Evolutionary conservation across 1,140 invertebrate species (phyloP), one percentile per base, ranked within the genome.

Genomic region (Procambarus clarkii): DNA sequence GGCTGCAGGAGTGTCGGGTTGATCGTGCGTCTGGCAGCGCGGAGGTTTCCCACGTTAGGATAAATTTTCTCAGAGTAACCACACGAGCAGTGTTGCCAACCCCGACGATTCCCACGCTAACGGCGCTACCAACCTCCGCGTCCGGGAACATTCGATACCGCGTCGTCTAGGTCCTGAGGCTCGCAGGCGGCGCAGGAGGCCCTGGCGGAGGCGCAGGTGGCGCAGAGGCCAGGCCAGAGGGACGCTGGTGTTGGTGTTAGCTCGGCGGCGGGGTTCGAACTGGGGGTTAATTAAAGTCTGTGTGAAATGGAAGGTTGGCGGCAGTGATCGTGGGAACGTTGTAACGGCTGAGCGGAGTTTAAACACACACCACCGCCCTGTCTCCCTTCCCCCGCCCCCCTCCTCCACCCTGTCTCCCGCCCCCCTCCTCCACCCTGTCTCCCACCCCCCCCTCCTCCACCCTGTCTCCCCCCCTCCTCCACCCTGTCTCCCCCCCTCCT

Each of bases 61-160:
- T 69, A 60, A 84, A 84, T 84, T 84, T 84, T 84, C 82, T 84
- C 82, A 84, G 82, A 84, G 82, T 84, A 84, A 71, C 82, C 82
- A 84, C 82, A 84, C 60, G 60, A n/a, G 44, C 82, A 84, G 82
- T n/a, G 82, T 60, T 84, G 82, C 82, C 82, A 84, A 84, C 82
- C 60, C 60, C 58, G 82, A n/a, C 82, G 82, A 84, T 84, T 84
- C 82, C 82, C 82, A 84, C 82, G 82, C 82, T 84, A 69, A 84
- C 58, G 58, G 82, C 34, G 58, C 58, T 71, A 46, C 58, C 82
- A 69, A 84, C 58, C 82, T 69, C 15, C 48, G 11, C 34, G 50
- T 83, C 54, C 78, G 78, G 78, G 78, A 80, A 24, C 46, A 50
- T 24, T 50, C 79, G 48, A n/a, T 11, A 58, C 48, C n/a, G 13